Base-by-base conservation (phyloP, 2,888 invertebrate genomes). In the Serripes groenlandicus region DNA sequence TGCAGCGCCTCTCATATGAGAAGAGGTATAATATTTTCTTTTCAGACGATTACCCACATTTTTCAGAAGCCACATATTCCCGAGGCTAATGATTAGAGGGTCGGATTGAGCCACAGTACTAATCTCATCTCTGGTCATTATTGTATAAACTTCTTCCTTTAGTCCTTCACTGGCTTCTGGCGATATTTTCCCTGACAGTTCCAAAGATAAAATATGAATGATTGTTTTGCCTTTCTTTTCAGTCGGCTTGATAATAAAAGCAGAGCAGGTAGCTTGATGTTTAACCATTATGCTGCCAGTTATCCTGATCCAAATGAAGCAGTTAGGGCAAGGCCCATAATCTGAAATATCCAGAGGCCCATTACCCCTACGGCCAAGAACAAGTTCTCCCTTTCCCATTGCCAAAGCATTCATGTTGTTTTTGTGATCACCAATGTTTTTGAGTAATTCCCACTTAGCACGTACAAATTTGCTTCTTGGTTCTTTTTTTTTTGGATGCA, bases 1-100 rank as follows among this genome's bases (percentile, higher is more conserved):
- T 62, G 71, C 80, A 60, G 68, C 68, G 15, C 75, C 30, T 18
- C 75, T 30, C 81, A 81, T 81, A 11, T 69, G 69, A 26, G 73
- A 42, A 26, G 58, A 58, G n/a, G 83, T 60, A 60, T 83, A 83
- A 52, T 83, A 83, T 42, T 72, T 75, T 9, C 83, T 58, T 60
- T 80, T 83, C 54, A 75, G 72, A n/a, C 30, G 18, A 34, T 83
- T 83, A 52, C 60, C 71, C 26, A 69, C 70, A 66, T 69, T 76
- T 62, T 71, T 72, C 32, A 71, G 49, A n/a, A 76, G 11, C 79
- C 79, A 83, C 30, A 76, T 68, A 32, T 83, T 79, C 26, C 79
- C 83, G 9, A 69, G 37, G 42, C 69, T 69, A 23, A 69, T 26
- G 15, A 69, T 69, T 15, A 69, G 49, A 18, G 69, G 69, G 37